A percentile compares a stretch with the other conserved stretches of the same genome.
These are phyloP conservation scores for Gymnothorax javanicus DNA, from an alignment of 2,797 vertebrate genomes.

Conservation along the genomic window DNA sequence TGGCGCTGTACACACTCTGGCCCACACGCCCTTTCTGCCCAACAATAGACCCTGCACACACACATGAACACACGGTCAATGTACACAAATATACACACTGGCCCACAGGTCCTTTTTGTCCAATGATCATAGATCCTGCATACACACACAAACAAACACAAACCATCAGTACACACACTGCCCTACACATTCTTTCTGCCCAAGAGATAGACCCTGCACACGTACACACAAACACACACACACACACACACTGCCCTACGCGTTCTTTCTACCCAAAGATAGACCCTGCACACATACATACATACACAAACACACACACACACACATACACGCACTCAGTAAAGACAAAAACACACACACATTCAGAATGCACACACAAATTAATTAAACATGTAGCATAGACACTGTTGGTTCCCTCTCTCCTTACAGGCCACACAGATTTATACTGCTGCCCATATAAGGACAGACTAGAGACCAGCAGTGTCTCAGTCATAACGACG, in stretches of 20 bases:
- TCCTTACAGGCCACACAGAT: not conserved
- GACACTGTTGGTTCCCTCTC: not conserved
- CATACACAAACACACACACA: not conserved
- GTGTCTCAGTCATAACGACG: not conserved
- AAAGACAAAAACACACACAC: not conserved
- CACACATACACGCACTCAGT: not conserved
- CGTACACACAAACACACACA: too few species aligned
- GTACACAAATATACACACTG: not conserved
- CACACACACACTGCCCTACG: conserved; percentile 79
- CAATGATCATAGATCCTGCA: not conserved
- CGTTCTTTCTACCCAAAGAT: conserved; percentile 86
- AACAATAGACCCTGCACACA: conserved; percentile 80
- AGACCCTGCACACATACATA: too few species aligned
- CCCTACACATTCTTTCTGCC: too few species aligned
- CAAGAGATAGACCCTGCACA: too few species aligned
- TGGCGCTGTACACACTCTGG: conserved; percentile 87
- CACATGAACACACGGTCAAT: not conserved
- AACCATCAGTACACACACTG: too few species aligned
- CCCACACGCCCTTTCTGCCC: conserved; percentile 87
- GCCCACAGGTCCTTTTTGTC: not conserved
- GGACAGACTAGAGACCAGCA: not conserved
- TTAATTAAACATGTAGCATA: not conserved
- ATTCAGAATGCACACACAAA: not conserved
- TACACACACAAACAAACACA: not conserved
- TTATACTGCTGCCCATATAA: not conserved